phyloP scores from a whole-genome alignment of 2,797 vertebrate species.

The Anguilla obscura region DNA sequence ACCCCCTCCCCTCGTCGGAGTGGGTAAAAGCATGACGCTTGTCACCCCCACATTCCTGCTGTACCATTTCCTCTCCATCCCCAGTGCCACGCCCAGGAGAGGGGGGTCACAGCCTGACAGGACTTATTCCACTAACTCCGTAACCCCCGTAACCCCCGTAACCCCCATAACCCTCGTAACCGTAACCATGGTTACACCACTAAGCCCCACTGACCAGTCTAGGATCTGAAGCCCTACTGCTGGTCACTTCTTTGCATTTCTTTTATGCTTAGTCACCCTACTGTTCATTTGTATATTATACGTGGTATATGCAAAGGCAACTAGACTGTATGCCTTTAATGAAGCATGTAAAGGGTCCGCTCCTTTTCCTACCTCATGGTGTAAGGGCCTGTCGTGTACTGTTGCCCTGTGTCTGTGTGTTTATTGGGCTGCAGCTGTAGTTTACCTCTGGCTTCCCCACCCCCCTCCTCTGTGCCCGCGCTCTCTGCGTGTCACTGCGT shows the following conservation, averaged over 20 bases:
- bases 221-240: constrained; percentile 10
- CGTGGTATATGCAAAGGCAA: too few relatives aligned
- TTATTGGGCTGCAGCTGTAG: constrained; percentile 31
- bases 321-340: too few relatives aligned
- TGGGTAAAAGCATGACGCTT: not conserved
- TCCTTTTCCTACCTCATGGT: not conserved
- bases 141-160: not conserved
- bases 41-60: constrained; percentile 8
- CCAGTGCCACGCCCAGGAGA: constrained; percentile 10
- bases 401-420: not conserved
- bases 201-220: constrained; percentile 1
- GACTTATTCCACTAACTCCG: not conserved
- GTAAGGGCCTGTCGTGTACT: not conserved
- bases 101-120: not conserved
- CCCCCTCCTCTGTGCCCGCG: constrained; percentile 20
- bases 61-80: not conserved
- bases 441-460: constrained; percentile 34
- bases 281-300: too few relatives aligned
- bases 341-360: too few relatives aligned
- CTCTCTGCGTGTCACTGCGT: constrained; percentile 27
- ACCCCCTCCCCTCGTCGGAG: not conserved
- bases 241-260: not conserved
- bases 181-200: not conserved
- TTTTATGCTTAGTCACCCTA: not conserved
- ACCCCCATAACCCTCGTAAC: not conserved